Evolutionary conservation across 1,140 invertebrate species (phyloP), one percentile per base, ranked within the genome.

Genomic region (Bombus consobrinus): DNA sequence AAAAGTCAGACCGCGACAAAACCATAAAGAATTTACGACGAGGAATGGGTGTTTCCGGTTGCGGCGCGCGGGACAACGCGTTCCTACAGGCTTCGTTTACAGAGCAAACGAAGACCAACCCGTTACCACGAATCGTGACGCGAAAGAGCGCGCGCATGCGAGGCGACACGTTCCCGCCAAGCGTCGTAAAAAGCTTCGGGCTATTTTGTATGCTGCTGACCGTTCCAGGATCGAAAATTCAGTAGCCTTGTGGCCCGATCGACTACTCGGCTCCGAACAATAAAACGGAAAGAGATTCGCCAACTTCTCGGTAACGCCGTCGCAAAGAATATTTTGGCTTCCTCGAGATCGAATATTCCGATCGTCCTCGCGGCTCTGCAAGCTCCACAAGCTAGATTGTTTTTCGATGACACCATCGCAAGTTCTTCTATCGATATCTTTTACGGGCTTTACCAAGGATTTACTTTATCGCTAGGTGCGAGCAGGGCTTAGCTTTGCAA

Each of bases 11-110:
- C 39, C 74, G 86, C 87, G 79, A 89, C 90, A 84, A 88, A 89
- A 90, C 64, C 72, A 85, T 92, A 88, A 92, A 92, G 83, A 92
- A 92, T 92, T 92, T 92, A 92, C 91, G 90, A 90, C 64, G 71
- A 80, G 79, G 73, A 85, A 91, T 66, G 81, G 37, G 18, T 39
- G 34, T n/a, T 34, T 34, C 18, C 32, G 18, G 13, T 43, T 34
- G 68, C 9, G 68, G 15, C 3, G 18, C 47, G 18, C 47, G 53
- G 28, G 64, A 53, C 79, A 72, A 41, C 68, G 79, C 47, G n/a
- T 25, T 57, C 10, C 32, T 25, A n/a, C 28, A 32, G 34, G 66
- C 43, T 82, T 18, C 69, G 81, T 39, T 87, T 75, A 75, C 62
- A n/a, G 78, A 43, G 43, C 32, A 37, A 47, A 9, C 66, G 15